These are phyloP conservation scores for Apotomis turbidana DNA, from an alignment of 2,888 invertebrate genomes.

Conservation along the genomic window DNA sequence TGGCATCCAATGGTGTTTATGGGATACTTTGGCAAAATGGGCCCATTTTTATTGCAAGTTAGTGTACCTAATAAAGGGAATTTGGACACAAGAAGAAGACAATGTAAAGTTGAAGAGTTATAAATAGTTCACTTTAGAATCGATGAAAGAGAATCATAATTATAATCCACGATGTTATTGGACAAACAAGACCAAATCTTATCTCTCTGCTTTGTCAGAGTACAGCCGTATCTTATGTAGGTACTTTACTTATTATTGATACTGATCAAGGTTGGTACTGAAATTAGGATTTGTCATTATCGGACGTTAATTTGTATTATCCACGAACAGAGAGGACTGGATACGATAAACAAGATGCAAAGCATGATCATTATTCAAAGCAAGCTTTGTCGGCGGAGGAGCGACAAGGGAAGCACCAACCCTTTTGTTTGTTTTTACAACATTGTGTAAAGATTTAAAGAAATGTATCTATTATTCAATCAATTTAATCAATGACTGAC, in stretches of 20 bases:
- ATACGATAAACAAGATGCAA: background rate
- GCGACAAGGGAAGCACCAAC: too few species aligned
- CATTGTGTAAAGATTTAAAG: too few species aligned
- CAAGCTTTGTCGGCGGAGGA: too few species aligned
- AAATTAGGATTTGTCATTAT: constrained; percentile 18
- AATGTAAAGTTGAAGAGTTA: too few species aligned
- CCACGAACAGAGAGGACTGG: background rate
- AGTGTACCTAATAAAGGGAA: too few species aligned
- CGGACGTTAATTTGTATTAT: background rate
- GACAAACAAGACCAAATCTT: constrained; percentile 53
- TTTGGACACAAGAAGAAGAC: too few species aligned
- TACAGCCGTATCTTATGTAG: constrained; percentile 29
- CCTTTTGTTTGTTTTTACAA: too few species aligned
- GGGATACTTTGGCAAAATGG: too few species aligned
- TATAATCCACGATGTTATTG: constrained; percentile 64
- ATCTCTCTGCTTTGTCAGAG: constrained; percentile 26
- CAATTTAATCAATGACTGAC: too few species aligned
- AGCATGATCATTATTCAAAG: background rate
- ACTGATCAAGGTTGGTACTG: constrained; percentile 31
- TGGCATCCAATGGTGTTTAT: too few species aligned
- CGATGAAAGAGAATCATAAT: constrained; percentile 43
- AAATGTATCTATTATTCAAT: too few species aligned
- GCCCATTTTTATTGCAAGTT: too few species aligned
- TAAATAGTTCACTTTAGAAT: background rate
- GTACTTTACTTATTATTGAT: constrained; percentile 34